These are phyloP conservation scores for Pelecanoides urinatrix DNA, from an alignment of 2,113 vertebrate species.

Conservation along the genomic window DNA sequence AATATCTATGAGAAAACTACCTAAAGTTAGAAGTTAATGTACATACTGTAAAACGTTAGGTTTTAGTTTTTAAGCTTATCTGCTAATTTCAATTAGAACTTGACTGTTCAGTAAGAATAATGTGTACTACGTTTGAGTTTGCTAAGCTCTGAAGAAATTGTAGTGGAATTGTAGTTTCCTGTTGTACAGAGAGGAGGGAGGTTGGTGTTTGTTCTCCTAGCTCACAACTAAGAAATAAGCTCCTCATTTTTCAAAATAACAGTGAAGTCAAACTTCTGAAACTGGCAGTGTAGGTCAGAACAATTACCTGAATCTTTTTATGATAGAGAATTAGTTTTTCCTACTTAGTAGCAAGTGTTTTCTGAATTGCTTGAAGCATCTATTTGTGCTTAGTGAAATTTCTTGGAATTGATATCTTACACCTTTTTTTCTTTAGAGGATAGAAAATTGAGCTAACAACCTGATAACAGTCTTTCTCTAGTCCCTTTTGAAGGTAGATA, in stretches of 20 bases:
- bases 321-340: background rate
- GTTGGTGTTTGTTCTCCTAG: background rate
- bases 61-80: background rate
- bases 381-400: background rate
- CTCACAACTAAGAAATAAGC: background rate
- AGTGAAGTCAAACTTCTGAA: background rate
- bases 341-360: background rate
- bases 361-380: background rate
- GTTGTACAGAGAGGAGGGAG: background rate
- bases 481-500: background rate
- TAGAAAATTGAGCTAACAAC: conserved; percentile 18
- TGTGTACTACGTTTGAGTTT: background rate
- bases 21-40: background rate
- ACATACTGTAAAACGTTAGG: background rate
- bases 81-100: background rate
- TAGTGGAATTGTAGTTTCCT: background rate
- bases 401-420: background rate
- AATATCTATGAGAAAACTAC: background rate
- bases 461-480: background rate
- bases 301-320: background rate
- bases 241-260: background rate
- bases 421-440: background rate
- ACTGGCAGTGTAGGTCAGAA: background rate
- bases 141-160: background rate
- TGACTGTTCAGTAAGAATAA: background rate